phyloP scores from a whole-genome alignment of 1,140 invertebrate species.

The Nasonia vitripennis region DNA sequence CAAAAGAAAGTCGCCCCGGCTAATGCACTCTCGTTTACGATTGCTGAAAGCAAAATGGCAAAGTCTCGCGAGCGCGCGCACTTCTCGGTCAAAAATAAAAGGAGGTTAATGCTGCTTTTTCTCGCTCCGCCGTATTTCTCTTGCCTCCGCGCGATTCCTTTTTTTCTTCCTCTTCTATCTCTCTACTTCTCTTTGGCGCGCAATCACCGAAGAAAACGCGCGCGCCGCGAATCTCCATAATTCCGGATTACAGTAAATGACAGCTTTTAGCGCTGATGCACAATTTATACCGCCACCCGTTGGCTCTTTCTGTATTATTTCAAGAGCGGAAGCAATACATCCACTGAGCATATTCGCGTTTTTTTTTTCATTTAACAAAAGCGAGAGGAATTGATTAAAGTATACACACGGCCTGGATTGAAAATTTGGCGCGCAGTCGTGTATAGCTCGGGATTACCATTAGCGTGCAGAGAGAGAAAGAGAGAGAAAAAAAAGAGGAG shows the following conservation, averaged over 20 bases:
- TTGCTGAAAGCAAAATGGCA: constrained; percentile 47
- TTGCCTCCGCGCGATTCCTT: constrained; percentile 41
- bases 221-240: constrained; percentile 69
- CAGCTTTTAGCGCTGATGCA: constrained; percentile 75
- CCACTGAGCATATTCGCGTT: background rate
- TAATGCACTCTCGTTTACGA: constrained; percentile 53
- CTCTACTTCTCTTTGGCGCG: constrained; percentile 34
- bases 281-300: constrained; percentile 68
- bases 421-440: background rate
- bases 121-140: constrained; percentile 26
- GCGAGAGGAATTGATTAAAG: constrained; percentile 49
- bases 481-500: background rate
- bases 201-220: constrained; percentile 34
- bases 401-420: background rate
- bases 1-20: constrained; percentile 49
- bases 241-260: constrained; percentile 75
- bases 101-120: constrained; percentile 47
- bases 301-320: constrained; percentile 68
- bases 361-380: constrained; percentile 62
- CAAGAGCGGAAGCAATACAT: constrained; percentile 62
- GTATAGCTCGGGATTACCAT: background rate
- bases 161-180: constrained; percentile 48
- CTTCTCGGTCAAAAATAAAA: constrained; percentile 48
- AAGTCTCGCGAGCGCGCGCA: constrained; percentile 38
- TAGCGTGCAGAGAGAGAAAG: background rate